These are phyloP conservation scores for Phasia obesa DNA, from an alignment of 2,888 invertebrate species.

Conservation along the genomic window DNA sequence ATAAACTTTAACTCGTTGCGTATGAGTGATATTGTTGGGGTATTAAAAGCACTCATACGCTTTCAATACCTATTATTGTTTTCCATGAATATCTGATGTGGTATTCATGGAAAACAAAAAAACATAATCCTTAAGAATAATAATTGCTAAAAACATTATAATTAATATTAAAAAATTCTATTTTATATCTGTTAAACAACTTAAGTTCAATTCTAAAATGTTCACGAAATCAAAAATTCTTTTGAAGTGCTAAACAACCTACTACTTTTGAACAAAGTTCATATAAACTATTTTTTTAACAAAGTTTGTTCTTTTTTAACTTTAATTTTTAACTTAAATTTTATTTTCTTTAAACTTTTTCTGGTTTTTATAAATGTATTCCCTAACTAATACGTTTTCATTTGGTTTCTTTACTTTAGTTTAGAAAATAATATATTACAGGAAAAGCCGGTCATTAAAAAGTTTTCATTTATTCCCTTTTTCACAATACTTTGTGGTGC, in stretches of 20 bases:
- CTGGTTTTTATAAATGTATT: background rate
- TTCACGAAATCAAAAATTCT: too few species aligned
- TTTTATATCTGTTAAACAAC: background rate
- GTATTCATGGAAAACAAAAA: too few species aligned
- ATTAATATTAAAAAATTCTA: too few species aligned
- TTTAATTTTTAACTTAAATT: background rate
- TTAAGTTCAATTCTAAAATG: too few species aligned
- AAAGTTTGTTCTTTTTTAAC: background rate
- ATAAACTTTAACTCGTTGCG: background rate
- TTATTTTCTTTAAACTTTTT: background rate
- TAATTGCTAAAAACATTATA: too few species aligned
- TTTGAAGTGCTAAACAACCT: too few species aligned
- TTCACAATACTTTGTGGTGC: background rate
- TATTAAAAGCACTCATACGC: background rate
- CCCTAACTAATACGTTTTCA: background rate
- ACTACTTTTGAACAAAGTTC: too few species aligned
- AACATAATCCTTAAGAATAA: too few species aligned
- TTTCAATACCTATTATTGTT: too few species aligned
- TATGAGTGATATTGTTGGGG: constrained; percentile 10
- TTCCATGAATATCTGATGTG: too few species aligned
- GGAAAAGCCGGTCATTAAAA: constrained; percentile 66
- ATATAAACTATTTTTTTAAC: too few species aligned
- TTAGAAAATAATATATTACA: constrained; percentile 54
- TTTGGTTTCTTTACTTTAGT: constrained; percentile 13
- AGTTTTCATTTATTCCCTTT: constrained; percentile 23